phyloP scores from a whole-genome alignment of 2,797 vertebrate genomes.

The Acrossocheilus fasciatus region DNA sequence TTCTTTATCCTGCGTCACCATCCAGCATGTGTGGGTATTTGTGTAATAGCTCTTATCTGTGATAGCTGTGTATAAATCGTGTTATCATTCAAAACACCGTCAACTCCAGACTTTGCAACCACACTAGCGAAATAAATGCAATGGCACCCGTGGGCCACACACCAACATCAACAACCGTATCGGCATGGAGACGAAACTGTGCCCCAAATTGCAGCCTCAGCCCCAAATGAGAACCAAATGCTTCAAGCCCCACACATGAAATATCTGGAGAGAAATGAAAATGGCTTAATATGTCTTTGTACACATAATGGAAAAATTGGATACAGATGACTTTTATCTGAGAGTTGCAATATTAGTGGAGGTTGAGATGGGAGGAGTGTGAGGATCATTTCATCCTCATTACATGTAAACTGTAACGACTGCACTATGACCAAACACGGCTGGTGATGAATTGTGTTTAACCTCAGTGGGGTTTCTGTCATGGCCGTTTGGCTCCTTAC shows the following conservation, averaged over 20 bases:
- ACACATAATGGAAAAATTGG: constrained; percentile 40
- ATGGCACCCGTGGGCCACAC: constrained; percentile 26
- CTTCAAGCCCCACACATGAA: constrained; percentile 29
- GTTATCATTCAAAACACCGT: constrained; percentile 50
- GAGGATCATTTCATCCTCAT: constrained; percentile 1
- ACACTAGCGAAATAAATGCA: constrained; percentile 9
- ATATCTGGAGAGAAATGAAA: constrained; percentile 47
- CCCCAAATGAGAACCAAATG: constrained; percentile 58
- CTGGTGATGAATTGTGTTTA: constrained; percentile 41
- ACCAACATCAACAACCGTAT: constrained; percentile 20
- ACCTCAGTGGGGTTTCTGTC: constrained; percentile 58
- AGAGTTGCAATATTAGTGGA: constrained; percentile 9
- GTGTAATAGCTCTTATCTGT: constrained; percentile 50
- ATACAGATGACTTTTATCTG: constrained; percentile 34
- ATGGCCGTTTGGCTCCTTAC: constrained; percentile 59
- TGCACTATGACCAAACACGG: constrained; percentile 8
- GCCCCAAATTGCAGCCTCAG: constrained; percentile 3
- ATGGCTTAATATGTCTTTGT: constrained; percentile 48
- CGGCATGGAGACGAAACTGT: not conserved
- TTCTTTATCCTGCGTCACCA: constrained; percentile 26
- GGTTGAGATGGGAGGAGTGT: constrained; percentile 6
- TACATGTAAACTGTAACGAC: constrained; percentile 24
- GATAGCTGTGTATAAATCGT: constrained; percentile 40
- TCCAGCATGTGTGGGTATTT: constrained; percentile 50
- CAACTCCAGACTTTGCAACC: constrained; percentile 20